A percentile compares a stretch with the other conserved stretches of the same genome.
Conservation (phyloP, 1,140 invertebrate species). For the Penaeus japonicus region DNA sequence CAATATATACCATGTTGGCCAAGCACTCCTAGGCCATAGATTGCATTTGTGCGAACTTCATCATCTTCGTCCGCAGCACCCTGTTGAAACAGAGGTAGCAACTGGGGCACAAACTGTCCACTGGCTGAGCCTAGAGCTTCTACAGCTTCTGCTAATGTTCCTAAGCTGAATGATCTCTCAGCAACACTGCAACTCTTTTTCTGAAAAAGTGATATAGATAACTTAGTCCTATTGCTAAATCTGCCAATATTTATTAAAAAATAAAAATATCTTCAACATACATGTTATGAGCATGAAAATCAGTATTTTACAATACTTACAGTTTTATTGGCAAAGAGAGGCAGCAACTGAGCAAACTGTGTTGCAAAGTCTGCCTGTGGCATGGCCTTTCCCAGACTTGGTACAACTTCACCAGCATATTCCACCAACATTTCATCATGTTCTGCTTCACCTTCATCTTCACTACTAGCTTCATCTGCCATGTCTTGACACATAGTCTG, state of each 20-base stretch:
- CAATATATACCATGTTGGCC: constrained; percentile 59
- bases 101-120: constrained; percentile 69
- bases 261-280: too few relatives aligned
- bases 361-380: constrained; percentile 72
- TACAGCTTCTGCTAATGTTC: constrained; percentile 78
- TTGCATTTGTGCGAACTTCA: constrained; percentile 80
- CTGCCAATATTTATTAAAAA: too few relatives aligned
- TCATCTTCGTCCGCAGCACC: constrained; percentile 72
- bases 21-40: constrained; percentile 80
- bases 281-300: too few relatives aligned
- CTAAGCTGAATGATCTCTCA: constrained; percentile 77
- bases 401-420: constrained; percentile 78
- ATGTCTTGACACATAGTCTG: constrained; percentile 74
- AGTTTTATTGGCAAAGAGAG: constrained; percentile 71
- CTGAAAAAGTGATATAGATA: constrained; percentile 63
- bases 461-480: constrained; percentile 71
- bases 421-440: constrained; percentile 78
- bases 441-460: constrained; percentile 75
- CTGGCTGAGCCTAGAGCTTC: constrained; percentile 69
- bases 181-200: constrained; percentile 70
- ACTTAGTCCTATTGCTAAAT: neutral
- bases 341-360: constrained; percentile 73
- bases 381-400: constrained; percentile 74
- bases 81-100: constrained; percentile 73
- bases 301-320: constrained; percentile 65